A percentile compares a stretch with the other conserved stretches of the same genome.
These are phyloP conservation scores for Dryobota labecula DNA, from an alignment of 2,888 invertebrate species.

Conservation along the genomic window DNA sequence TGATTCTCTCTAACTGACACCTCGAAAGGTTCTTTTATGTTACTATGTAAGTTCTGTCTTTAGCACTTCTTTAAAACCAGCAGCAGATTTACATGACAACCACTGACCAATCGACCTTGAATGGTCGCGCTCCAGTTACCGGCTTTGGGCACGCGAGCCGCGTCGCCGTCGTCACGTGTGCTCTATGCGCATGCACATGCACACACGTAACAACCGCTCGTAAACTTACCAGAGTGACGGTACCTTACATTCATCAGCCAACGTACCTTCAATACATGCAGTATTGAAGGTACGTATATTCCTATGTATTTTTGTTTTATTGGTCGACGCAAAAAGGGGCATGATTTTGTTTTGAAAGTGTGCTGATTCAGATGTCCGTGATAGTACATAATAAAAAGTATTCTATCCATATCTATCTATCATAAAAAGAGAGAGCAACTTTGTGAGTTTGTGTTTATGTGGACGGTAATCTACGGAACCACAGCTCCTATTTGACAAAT, in stretches of 20 bases:
- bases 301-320: too few relatives aligned
- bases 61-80: background rate
- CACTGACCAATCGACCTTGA: constrained; percentile 72
- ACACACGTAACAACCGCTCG: constrained; percentile 69
- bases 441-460: too few relatives aligned
- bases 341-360: too few relatives aligned
- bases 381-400: too few relatives aligned
- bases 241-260: constrained; percentile 5
- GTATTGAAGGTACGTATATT: constrained; percentile 10
- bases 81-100: constrained; percentile 10
- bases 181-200: constrained; percentile 72
- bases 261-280: too few relatives aligned
- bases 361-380: too few relatives aligned
- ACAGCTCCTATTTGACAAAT: too few relatives aligned
- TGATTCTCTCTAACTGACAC: background rate
- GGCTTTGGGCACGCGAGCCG: constrained; percentile 69
- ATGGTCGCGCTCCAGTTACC: constrained; percentile 76
- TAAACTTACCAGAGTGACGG: constrained; percentile 29
- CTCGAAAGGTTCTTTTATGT: background rate
- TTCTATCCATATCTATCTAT: too few relatives aligned
- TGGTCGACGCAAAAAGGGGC: too few relatives aligned
- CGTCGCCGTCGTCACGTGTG: constrained; percentile 70
- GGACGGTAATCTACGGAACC: too few relatives aligned
- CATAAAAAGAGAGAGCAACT: too few relatives aligned
- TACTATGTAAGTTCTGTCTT: background rate